A percentile compares a stretch with the other conserved stretches of the same genome.
phyloP scores from a whole-genome alignment of 2,113 vertebrate species.

The Lepisosteus osseus region DNA sequence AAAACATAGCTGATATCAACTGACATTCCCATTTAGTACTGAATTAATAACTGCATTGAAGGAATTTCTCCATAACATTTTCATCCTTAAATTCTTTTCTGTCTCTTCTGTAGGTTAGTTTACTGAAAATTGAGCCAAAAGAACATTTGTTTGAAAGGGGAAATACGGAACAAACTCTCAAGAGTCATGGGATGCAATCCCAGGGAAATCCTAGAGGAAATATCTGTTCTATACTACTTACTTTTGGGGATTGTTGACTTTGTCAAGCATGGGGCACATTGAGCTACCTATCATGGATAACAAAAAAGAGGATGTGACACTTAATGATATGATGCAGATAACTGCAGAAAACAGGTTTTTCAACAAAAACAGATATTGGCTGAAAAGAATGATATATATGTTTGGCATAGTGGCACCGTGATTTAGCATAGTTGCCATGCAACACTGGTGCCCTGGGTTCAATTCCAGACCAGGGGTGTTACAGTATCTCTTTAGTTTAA shows the following conservation, averaged over 20 bases:
- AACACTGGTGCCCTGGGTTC: too few species aligned
- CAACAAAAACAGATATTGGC: too few species aligned
- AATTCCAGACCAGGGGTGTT: too few species aligned
- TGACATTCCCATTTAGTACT: not conserved
- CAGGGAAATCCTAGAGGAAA: not conserved
- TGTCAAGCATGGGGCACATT: conserved; percentile 10
- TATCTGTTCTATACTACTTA: conserved; percentile 14
- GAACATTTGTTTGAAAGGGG: conserved; percentile 36
- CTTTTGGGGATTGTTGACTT: conserved; percentile 14
- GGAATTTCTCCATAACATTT: conserved; percentile 16
- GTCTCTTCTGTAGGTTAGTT: conserved; percentile 20
- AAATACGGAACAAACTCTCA: not conserved
- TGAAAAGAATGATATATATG: too few species aligned
- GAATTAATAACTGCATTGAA: not conserved
- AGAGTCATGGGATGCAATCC: not conserved
- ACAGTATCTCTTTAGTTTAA: too few species aligned
- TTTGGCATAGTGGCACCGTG: too few species aligned
- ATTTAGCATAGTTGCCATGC: too few species aligned
- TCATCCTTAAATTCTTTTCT: conserved; percentile 35
- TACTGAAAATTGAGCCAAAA: conserved; percentile 43
- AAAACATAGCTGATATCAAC: not conserved
- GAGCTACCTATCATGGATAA: not conserved
- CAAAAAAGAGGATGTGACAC: not conserved
- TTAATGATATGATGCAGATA: not conserved
- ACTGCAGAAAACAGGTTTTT: not conserved